Evolutionary conservation across 2,888 invertebrate genomes (phyloP).

Genomic region (Seira musarum): DNA sequence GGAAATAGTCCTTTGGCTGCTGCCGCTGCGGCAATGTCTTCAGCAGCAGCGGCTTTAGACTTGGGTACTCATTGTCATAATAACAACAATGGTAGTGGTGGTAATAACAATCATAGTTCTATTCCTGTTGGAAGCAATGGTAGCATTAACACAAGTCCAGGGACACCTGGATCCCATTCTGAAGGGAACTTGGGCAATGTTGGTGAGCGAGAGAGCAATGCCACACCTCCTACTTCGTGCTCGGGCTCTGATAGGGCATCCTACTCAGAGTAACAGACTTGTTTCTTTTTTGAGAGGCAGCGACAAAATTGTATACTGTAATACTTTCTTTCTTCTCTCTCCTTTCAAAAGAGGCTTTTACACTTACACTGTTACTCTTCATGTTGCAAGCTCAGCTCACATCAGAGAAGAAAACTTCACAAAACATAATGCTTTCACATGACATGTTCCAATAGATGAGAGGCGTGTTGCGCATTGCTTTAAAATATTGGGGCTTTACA

Average conservation of each 20-base stretch:
- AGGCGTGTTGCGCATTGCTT: slow-evolving; percentile 15
- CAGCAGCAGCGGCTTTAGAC: slow-evolving; percentile 61
- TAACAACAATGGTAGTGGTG: slow-evolving; percentile 39
- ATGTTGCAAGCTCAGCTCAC: not conserved
- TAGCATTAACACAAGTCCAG: slow-evolving; percentile 57
- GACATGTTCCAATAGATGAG: not conserved
- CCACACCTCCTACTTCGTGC: slow-evolving; percentile 72
- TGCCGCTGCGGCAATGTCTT: slow-evolving; percentile 62
- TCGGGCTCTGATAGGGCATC: slow-evolving; percentile 76
- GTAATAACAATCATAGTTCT: slow-evolving; percentile 24
- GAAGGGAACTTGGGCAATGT: slow-evolving; percentile 45
- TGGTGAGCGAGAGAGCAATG: slow-evolving; percentile 64
- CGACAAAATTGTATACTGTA: too few relatives aligned
- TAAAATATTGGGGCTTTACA: not conserved
- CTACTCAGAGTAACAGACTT: slow-evolving; percentile 74
- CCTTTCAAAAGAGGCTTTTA: not conserved
- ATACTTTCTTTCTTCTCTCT: not conserved
- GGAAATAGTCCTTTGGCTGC: slow-evolving; percentile 44
- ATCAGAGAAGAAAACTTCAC: not conserved
- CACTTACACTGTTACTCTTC: not conserved
- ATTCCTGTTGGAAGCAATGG: slow-evolving; percentile 30
- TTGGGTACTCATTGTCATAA: slow-evolving; percentile 59
- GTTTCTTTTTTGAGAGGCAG: not conserved
- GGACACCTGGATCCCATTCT: slow-evolving; percentile 56
- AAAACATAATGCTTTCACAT: slow-evolving; percentile 1